Conservation (phyloP, 2,797 vertebrate species). For the Meriones psammophilus region DNA sequence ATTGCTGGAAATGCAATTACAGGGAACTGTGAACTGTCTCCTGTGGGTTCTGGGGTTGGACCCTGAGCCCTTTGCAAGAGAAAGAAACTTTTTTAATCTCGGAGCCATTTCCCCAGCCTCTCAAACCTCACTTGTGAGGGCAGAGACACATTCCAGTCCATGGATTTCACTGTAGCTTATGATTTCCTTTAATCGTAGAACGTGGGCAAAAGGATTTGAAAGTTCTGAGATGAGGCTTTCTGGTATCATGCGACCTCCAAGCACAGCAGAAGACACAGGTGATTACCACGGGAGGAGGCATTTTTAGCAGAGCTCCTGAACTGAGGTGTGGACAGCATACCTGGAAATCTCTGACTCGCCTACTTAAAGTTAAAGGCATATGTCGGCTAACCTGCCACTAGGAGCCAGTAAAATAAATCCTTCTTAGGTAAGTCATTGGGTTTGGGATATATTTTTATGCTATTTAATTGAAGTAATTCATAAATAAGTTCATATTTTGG, state of each 20-base stretch:
- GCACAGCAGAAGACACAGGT: background rate
- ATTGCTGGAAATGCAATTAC: background rate
- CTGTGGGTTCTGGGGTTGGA: background rate
- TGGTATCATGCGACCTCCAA: rapidly evolving
- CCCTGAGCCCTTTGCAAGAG: background rate
- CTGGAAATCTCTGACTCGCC: background rate
- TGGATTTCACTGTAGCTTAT: background rate
- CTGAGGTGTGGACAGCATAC: background rate
- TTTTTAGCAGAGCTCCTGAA: background rate
- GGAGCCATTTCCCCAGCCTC: background rate
- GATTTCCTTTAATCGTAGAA: background rate
- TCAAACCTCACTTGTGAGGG: too few species aligned
- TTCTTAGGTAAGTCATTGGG: background rate
- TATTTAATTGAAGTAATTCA: background rate
- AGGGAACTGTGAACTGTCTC: background rate
- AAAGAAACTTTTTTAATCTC: background rate
- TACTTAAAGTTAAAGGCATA: background rate
- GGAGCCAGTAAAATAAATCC: background rate
- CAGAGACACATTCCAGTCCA: background rate
- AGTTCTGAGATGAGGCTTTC: background rate
- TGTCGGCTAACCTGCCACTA: background rate
- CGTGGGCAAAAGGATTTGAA: background rate
- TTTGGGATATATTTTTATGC: background rate
- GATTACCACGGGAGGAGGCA: too few species aligned
- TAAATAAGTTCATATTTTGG: background rate